Percentiles rank a stretch among this genome's conserved stretches.
These are phyloP conservation scores for Spheniscus mendiculus DNA, from an alignment of 2,113 vertebrate genomes.

Conservation along the genomic window DNA sequence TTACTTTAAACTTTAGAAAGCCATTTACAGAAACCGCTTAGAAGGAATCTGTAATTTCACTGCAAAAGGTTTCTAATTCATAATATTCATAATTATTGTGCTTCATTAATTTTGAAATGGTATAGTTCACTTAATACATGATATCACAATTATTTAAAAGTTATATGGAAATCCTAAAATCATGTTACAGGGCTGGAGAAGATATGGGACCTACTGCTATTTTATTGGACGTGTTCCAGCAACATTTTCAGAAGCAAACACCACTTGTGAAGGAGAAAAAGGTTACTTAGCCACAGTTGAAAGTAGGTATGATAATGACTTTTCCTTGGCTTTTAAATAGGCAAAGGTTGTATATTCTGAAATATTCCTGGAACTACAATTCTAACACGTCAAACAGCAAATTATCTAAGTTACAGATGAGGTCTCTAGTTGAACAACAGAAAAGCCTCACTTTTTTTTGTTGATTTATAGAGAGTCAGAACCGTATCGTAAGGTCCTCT, in stretches of 20 bases:
- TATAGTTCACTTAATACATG: background rate
- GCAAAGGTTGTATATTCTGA: background rate
- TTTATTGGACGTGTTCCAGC: constrained; percentile 76
- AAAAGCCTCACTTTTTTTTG: fast-evolving
- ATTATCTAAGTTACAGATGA: background rate
- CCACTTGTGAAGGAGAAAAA: constrained; percentile 67
- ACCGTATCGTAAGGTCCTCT: background rate
- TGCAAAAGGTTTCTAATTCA: background rate
- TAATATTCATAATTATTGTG: background rate
- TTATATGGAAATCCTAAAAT: background rate
- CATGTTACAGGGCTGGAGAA: constrained; percentile 80
- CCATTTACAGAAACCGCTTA: fast-evolving
- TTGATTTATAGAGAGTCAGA: background rate
- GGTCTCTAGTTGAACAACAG: background rate
- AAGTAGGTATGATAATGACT: constrained; percentile 76
- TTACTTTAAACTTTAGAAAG: background rate
- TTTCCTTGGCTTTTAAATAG: background rate
- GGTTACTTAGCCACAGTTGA: constrained; percentile 79
- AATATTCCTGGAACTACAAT: background rate
- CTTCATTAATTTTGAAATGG: background rate
- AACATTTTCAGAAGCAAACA: constrained; percentile 84
- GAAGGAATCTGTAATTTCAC: background rate
- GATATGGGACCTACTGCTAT: constrained; percentile 84
- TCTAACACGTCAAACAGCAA: background rate
- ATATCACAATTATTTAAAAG: background rate